These are phyloP conservation scores for Plecotus auritus DNA, from an alignment of 2,113 vertebrate species.

Conservation along the genomic window DNA sequence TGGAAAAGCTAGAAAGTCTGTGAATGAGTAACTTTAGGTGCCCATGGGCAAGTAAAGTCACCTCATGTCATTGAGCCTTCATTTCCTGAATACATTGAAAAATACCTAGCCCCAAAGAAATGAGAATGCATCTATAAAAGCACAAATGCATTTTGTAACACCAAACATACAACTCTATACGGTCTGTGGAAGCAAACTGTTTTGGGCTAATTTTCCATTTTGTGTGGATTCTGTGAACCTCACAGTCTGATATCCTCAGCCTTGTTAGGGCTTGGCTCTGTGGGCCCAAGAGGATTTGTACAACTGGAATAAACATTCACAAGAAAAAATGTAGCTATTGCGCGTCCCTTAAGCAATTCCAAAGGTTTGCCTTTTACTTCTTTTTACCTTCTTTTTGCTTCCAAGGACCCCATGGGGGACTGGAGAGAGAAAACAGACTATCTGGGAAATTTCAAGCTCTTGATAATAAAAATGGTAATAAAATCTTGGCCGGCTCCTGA, in stretches of 20 bases:
- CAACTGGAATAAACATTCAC: background rate
- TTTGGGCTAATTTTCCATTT: conserved; percentile 19
- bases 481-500: background rate
- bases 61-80: background rate
- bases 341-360: background rate
- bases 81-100: background rate
- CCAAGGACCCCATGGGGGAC: background rate
- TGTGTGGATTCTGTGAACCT: background rate
- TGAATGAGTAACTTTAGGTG: background rate
- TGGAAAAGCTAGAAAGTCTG: background rate
- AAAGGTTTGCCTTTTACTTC: background rate
- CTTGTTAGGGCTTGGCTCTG: background rate
- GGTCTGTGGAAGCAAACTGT: background rate
- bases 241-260: background rate
- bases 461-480: conserved; percentile 59
- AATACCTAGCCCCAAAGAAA: background rate
- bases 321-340: background rate
- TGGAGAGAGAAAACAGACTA: conserved; percentile 42
- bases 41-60: background rate
- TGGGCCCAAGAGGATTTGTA: background rate
- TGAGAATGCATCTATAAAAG: background rate
- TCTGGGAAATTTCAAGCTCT: conserved; percentile 43
- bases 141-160: background rate
- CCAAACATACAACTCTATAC: background rate
- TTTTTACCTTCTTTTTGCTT: conserved; percentile 40